phyloP scores from a whole-genome alignment of 37 sponge, comb jelly and placozoan genomes.

The Spongia lamella region DNA sequence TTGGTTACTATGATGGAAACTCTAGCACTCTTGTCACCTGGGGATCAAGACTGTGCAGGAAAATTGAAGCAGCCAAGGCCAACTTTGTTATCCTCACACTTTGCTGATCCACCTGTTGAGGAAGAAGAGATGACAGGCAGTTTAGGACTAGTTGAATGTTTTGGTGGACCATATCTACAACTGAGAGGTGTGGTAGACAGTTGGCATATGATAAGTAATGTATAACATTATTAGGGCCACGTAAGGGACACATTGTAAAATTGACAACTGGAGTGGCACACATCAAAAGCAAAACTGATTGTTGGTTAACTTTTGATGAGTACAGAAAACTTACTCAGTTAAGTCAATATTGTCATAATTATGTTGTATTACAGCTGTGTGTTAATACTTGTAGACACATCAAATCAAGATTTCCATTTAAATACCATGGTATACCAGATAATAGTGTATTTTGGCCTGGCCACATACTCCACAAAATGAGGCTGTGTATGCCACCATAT shows the following conservation, averaged over 20 bases:
- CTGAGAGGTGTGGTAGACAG: slow-evolving; percentile 26
- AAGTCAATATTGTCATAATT: neutral
- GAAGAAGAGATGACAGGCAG: neutral
- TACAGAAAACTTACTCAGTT: slow-evolving; percentile 48
- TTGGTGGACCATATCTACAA: slow-evolving; percentile 53
- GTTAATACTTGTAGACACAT: slow-evolving; percentile 22
- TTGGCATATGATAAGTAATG: too few relatives aligned
- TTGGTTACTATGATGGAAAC: too few relatives aligned
- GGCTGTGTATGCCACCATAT: slow-evolving; percentile 45
- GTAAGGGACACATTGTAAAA: neutral
- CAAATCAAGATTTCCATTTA: slow-evolving; percentile 41
- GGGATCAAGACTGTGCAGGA: slow-evolving; percentile 30
- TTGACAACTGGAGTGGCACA: slow-evolving; percentile 48
- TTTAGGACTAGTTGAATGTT: slow-evolving; percentile 11
- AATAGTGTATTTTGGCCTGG: slow-evolving; percentile 71
- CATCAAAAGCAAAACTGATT: slow-evolving; percentile 58
- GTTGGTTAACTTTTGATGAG: slow-evolving; percentile 70
- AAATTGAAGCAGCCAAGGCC: slow-evolving; percentile 17
- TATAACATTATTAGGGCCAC: too few relatives aligned
- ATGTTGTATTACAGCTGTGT: too few relatives aligned
- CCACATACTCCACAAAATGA: slow-evolving; percentile 55
- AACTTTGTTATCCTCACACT: slow-evolving; percentile 4
- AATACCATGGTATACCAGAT: slow-evolving; percentile 56
- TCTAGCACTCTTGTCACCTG: slow-evolving; percentile 52
- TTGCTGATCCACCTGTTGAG: slow-evolving; percentile 4